These are phyloP conservation scores for Coregonus sp. DNA, from an alignment of 2,797 vertebrate genomes.

Conservation along the genomic window DNA sequence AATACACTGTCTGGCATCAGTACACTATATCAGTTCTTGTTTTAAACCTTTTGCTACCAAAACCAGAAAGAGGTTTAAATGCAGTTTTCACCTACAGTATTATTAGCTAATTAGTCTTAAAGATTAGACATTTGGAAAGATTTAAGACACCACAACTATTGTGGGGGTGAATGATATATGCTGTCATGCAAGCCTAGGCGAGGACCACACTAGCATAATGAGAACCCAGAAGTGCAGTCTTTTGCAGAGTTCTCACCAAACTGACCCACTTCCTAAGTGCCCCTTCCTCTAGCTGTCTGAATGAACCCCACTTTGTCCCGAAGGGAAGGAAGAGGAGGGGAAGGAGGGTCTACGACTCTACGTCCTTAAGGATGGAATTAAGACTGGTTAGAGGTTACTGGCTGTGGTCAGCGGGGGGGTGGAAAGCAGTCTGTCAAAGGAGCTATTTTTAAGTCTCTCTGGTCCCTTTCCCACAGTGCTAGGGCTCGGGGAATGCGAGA, in stretches of 20 bases:
- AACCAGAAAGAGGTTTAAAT: background rate
- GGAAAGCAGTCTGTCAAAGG: slow-evolving; percentile 29
- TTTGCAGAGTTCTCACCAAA: slow-evolving; percentile 1
- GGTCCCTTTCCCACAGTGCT: slow-evolving; percentile 46
- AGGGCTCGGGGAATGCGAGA: slow-evolving; percentile 28
- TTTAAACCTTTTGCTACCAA: background rate
- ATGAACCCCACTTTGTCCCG: slow-evolving; percentile 2
- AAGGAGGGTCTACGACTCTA: too few relatives aligned
- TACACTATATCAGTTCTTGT: background rate
- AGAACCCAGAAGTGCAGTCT: background rate
- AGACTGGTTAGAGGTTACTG: slow-evolving; percentile 30
- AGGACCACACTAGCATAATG: background rate
- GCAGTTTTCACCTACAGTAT: background rate
- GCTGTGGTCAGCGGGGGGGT: slow-evolving; percentile 41
- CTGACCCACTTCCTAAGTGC: background rate
- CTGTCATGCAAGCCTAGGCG: background rate
- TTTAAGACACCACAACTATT: background rate
- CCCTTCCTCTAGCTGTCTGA: slow-evolving; percentile 1
- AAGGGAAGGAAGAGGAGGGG: slow-evolving; percentile 10
- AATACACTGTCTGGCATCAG: too few relatives aligned
- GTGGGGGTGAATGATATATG: background rate
- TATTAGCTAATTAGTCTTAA: background rate
- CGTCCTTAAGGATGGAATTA: slow-evolving; percentile 18
- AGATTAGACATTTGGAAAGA: background rate
- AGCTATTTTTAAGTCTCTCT: slow-evolving; percentile 44